Evolutionary conservation across 1,140 invertebrate genomes (phyloP).

Genomic region (Delia radicum): DNA sequence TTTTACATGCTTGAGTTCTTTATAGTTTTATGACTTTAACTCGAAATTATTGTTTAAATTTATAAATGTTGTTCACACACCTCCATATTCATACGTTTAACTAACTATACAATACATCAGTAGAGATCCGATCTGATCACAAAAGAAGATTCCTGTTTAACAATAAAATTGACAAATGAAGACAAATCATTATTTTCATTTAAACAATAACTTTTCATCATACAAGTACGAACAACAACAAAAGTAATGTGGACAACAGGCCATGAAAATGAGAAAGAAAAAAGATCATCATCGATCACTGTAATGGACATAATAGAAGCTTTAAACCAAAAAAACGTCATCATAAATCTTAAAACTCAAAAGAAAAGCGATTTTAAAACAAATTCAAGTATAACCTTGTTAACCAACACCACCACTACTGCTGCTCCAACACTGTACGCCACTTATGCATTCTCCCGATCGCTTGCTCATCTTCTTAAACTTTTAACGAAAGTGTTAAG

Average conservation of each 20-base stretch:
- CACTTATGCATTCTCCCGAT: not conserved
- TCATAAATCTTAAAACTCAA: not conserved
- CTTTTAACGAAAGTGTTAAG: constrained; percentile 8
- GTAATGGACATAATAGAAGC: constrained; percentile 24
- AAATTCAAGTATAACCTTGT: constrained; percentile 1
- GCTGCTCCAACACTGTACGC: too few species aligned
- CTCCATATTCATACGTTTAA: constrained; percentile 1
- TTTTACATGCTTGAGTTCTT: constrained; percentile 23
- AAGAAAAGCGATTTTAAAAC: not conserved
- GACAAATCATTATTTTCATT: constrained; percentile 19
- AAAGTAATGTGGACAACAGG: not conserved
- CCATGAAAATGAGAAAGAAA: too few species aligned
- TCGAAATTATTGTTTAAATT: not conserved
- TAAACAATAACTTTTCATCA: not conserved
- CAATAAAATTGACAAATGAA: constrained; percentile 24
- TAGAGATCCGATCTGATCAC: not conserved
- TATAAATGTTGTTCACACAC: constrained; percentile 12
- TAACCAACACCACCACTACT: not conserved
- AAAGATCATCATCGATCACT: constrained; percentile 23
- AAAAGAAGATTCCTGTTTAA: constrained; percentile 11
- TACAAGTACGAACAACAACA: not conserved
- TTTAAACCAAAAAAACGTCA: constrained; percentile 21
- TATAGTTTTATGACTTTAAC: constrained; percentile 1
- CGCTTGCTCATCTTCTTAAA: not conserved
- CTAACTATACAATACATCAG: too few species aligned